Evolutionary conservation across 2,797 vertebrate species (phyloP).

Genomic region (Notolabrus celidotus): DNA sequence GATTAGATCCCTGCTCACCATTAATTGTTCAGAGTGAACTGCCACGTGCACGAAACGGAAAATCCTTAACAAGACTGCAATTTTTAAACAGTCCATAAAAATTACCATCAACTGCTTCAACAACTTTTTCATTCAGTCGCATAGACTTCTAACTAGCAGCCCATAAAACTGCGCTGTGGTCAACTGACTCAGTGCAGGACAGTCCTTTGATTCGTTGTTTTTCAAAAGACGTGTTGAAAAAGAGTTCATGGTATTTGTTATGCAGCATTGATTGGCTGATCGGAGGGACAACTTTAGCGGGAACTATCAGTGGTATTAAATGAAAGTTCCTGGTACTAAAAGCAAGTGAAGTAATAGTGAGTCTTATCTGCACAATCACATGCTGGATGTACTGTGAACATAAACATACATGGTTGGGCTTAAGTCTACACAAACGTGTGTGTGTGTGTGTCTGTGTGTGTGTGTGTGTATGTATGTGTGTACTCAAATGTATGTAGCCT

Average conservation of each 20-base stretch:
- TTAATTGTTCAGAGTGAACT: neutral
- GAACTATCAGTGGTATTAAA: too few relatives aligned
- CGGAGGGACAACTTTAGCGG: too few relatives aligned
- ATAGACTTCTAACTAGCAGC: neutral
- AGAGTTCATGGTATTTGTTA: too few relatives aligned
- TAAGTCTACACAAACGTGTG: constrained; percentile 14
- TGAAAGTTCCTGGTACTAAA: too few relatives aligned
- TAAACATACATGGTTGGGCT: neutral
- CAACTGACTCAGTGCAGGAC: neutral
- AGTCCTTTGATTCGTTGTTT: neutral
- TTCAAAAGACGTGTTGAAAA: too few relatives aligned
- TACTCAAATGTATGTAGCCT: constrained; percentile 16
- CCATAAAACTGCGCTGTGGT: neutral
- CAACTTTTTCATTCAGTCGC: neutral
- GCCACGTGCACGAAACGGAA: neutral
- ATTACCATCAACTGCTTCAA: neutral
- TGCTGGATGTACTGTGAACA: neutral
- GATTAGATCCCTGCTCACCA: too few relatives aligned
- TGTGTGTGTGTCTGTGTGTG: neutral
- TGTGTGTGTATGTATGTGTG: neutral
- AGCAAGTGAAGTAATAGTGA: too few relatives aligned
- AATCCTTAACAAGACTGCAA: too few relatives aligned
- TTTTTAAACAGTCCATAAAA: neutral
- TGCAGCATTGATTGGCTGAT: too few relatives aligned
- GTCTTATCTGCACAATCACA: neutral